Conservation (phyloP, 2,888 invertebrate species). For the Galerucella nymphaeae region DNA sequence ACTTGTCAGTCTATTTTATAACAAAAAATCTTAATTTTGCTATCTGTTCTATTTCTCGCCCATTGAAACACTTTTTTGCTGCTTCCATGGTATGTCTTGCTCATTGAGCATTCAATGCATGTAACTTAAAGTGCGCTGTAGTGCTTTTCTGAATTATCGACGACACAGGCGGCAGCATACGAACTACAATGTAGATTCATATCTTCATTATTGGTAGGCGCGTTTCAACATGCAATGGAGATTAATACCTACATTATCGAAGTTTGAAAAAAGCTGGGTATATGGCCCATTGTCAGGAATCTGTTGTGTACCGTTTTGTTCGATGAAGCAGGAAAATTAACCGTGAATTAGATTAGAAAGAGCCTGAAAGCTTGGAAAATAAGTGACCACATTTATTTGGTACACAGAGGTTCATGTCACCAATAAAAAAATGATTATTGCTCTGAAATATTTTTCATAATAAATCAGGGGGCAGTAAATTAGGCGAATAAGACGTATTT, state of each 20-base stretch:
- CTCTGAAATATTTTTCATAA: not conserved
- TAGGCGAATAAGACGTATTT: too few species aligned
- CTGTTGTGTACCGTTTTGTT: not conserved
- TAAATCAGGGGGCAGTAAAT: too few species aligned
- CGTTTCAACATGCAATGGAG: not conserved
- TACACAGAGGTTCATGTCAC: not conserved
- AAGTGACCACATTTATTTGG: not conserved
- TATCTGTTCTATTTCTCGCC: not conserved
- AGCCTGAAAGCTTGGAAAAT: not conserved
- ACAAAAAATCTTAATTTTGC: not conserved
- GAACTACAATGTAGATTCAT: conserved; percentile 32
- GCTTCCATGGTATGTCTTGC: not conserved
- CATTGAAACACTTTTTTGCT: not conserved
- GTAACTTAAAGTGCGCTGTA: conserved; percentile 26
- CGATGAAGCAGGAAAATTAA: not conserved
- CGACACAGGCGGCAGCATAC: conserved; percentile 28
- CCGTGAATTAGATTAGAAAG: not conserved
- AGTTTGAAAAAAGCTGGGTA: conserved; percentile 9
- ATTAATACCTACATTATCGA: conserved; percentile 1
- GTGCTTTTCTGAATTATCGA: conserved; percentile 36
- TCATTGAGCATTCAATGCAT: conserved; percentile 34
- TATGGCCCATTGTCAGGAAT: not conserved
- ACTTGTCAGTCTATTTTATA: too few species aligned
- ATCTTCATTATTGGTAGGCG: conserved; percentile 29
- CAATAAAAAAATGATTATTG: not conserved